Evolutionary conservation across 2,797 vertebrate species (phyloP), one percentile per base, ranked within the genome.

Genomic region (Crenichthys baileyi): DNA sequence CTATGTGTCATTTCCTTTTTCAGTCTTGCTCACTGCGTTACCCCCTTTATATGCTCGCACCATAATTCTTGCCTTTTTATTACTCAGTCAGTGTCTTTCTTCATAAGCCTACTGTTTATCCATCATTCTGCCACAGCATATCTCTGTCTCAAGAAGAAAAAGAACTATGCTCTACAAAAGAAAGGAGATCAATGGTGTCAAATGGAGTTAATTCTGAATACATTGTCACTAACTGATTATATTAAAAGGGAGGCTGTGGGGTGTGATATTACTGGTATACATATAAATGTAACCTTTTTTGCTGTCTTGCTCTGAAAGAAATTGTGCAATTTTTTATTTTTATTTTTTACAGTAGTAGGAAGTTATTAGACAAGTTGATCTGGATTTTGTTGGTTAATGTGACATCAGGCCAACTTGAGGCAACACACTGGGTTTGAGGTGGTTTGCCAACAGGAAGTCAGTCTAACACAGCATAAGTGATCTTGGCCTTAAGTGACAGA

Each of bases 1-100:
- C 90, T 85, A 88, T 88, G 91, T 91, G 91, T 92, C 88, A 91
- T 85, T 91, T 91, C 90, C 88, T 86, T 75, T 56, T 74, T 60
- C 73, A 50, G 63, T 58, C 83, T 80, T 78, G 76, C 75, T 55
- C 67, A 71, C 50, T 81, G 70, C 82, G 63, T 82, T 79, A 71
- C 73, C 75, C 67, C 20, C 63, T 83, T 81, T 83, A 55, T 77
- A 11, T 68, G 65, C 74, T 79, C 76, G 73, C 78, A 1, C 80
- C 75, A 79, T 80, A 68, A 85, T 80, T 87, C 78, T 71, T 70
- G 80, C 71, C 20, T 75, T 79, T 89, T 78, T 70, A 79, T 85
- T 68, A 65, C 48, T 72, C 60, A 55, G 67, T 72, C 60, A 55
- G 67, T 77, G 51, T 70, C 71, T 50, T 73, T 74, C 72, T 71